A percentile compares a stretch with the other conserved stretches of the same genome.
These are phyloP conservation scores for Tachysurus fulvidraco DNA, from an alignment of 2,113 vertebrate genomes.

Conservation along the genomic window DNA sequence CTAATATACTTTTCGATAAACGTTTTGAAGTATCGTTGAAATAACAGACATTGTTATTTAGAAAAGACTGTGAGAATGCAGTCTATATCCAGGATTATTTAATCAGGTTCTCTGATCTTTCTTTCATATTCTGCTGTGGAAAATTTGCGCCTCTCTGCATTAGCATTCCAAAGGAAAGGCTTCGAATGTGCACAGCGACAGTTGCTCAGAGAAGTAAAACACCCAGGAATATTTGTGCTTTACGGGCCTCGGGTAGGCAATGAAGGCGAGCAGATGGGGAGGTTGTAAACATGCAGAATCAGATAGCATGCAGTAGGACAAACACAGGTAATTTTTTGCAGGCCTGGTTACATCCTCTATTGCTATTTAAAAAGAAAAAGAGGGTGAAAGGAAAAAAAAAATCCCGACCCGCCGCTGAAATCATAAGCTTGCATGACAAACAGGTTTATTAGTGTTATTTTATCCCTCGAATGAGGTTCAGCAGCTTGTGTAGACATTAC, in stretches of 20 bases:
- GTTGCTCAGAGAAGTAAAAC: slow-evolving; percentile 45
- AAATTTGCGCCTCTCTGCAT: not conserved
- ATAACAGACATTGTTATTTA: not conserved
- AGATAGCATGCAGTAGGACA: not conserved
- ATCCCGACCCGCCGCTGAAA: not conserved
- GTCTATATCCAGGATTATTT: not conserved
- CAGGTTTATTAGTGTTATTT: slow-evolving; percentile 13
- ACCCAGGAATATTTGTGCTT: slow-evolving; percentile 37
- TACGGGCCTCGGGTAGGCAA: slow-evolving; percentile 36
- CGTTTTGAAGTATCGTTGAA: not conserved
- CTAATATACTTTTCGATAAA: not conserved
- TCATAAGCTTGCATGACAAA: slow-evolving; percentile 25
- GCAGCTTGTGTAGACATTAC: slow-evolving; percentile 27
- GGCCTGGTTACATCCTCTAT: not conserved
- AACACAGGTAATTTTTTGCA: not conserved
- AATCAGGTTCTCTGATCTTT: not conserved
- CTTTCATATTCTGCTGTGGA: not conserved
- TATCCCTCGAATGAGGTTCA: not conserved
- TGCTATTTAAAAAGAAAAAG: not conserved
- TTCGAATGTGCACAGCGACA: slow-evolving; percentile 37
- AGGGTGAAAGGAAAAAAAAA: too few species aligned
- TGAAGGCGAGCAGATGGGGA: slow-evolving; percentile 53
- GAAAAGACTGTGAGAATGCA: not conserved
- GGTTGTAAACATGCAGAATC: slow-evolving; percentile 35
- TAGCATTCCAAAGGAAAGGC: slow-evolving; percentile 13